Conservation (phyloP, 2,113 vertebrate genomes). For the Epinephelus fuscoguttatus region DNA sequence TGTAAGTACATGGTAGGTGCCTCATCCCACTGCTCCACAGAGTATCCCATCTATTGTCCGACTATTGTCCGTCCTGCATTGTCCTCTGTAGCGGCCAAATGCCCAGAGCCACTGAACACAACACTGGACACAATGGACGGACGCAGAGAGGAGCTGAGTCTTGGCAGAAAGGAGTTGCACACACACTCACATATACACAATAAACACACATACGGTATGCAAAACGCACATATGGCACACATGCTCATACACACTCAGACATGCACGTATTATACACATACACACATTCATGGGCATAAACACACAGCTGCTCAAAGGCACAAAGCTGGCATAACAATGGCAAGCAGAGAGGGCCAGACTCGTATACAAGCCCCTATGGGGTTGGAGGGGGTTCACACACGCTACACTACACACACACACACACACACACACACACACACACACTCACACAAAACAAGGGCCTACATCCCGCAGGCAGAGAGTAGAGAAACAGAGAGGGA, state of each 20-base stretch:
- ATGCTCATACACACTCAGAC: constrained; percentile 22
- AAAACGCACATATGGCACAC: constrained; percentile 14
- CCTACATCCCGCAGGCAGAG: constrained; percentile 60
- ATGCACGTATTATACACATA: constrained; percentile 13
- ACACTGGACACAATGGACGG: constrained; percentile 73
- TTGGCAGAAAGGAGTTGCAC: constrained; percentile 65
- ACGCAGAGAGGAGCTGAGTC: constrained; percentile 65
- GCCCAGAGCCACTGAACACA: constrained; percentile 76
- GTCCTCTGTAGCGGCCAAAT: constrained; percentile 73
- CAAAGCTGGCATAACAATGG: constrained; percentile 74
- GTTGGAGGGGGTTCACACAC: constrained; percentile 48
- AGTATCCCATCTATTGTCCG: constrained; percentile 66
- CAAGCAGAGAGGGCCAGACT: constrained; percentile 68
- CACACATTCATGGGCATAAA: constrained; percentile 40
- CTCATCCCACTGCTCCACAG: constrained; percentile 55
- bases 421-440: constrained; percentile 22
- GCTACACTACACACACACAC: constrained; percentile 22
- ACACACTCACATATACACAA: constrained; percentile 38
- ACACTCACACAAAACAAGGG: constrained; percentile 38
- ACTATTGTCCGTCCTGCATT: constrained; percentile 75
- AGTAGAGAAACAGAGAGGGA: constrained; percentile 40
- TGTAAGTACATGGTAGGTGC: constrained; percentile 58
- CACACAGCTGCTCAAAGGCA: constrained; percentile 69
- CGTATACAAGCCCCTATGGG: constrained; percentile 64
- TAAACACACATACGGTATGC: constrained; percentile 42